A percentile compares a stretch with the other conserved stretches of the same genome.
Conservation (phyloP, 2,797 vertebrate genomes). For the Myotis myotis region DNA sequence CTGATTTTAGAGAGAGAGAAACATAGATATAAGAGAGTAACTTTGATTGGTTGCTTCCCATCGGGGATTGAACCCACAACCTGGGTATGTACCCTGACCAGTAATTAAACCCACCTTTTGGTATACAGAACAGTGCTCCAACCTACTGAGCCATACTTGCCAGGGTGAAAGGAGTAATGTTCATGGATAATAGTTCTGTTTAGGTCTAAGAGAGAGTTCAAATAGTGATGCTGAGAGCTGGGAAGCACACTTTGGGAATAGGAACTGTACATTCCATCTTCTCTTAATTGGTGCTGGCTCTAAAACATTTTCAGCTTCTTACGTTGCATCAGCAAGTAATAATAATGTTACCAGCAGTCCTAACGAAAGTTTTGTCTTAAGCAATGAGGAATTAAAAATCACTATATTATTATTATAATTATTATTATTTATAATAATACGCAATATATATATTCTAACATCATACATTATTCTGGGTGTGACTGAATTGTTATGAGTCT, state of each 20-base stretch:
- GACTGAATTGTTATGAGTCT: neutral
- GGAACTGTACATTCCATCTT: neutral
- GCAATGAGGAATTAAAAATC: slow-evolving; percentile 38
- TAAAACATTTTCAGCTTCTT: slow-evolving; percentile 31
- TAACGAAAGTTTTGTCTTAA: slow-evolving; percentile 39
- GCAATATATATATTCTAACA: neutral
- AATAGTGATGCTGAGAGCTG: neutral
- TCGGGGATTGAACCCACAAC: no score
- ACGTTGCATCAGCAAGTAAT: slow-evolving; percentile 6
- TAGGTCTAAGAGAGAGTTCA: neutral
- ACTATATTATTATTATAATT: neutral
- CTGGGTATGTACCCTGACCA: no score
- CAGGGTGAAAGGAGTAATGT: neutral
- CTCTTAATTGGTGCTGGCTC: neutral
- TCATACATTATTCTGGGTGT: neutral
- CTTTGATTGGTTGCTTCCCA: no score
- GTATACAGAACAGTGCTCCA: no score
- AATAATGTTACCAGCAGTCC: neutral
- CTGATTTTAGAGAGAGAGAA: no score
- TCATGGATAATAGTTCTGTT: neutral
- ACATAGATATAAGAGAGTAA: no score
- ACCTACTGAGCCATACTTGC: no score
- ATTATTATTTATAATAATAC: neutral
- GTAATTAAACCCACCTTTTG: no score
- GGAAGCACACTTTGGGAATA: neutral